Evolutionary conservation across 2,797 vertebrate genomes (phyloP), one percentile per base, ranked within the genome.

Genomic region (Crossoptilon crossoptilon): DNA sequence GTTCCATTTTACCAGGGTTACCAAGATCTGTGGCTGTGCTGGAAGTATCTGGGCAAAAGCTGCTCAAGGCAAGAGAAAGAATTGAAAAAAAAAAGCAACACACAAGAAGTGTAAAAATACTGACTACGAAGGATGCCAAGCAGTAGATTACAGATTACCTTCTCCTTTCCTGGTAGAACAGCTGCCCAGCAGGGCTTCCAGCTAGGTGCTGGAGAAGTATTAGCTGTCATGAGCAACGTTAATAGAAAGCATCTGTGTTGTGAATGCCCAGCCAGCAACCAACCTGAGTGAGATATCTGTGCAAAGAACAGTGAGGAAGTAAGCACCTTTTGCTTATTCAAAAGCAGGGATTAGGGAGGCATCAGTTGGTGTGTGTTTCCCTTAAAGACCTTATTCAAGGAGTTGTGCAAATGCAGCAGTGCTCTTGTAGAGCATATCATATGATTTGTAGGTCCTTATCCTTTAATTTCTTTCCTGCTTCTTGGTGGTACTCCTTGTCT

Each of bases 341-440:
- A 59, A 31, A 69, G 3, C 31, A 63, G 37, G 43, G 35, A 73
- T 56, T 64, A 27, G 24, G 60, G 31, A 76, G 67, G 53, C 80
- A 86, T 91, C 67, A 43, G 41, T 94, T 95, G 92, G 70, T 16
- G 79, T 69, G 41, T 78, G 10, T 76, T 91, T 90, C 44, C 19
- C 67, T 87, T 88, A 53, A 85, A 87, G 66, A 90, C 72, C 60
- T 94, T 89, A 85, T 46, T 87, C 11, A 64, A 69, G 29, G 75
- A 78, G 31, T 89, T 86, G 78, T 92, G 67, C 68, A 87, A 73
- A 78, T 16, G 37, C 29, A 66, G 56, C 58, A 62, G 8, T 62
- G 44, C 49, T 95, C 51, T 82, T 90, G 14, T 68, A 86, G 56
- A 37, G n/a, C 46, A 91, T 84, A 35, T 66, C 53, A 39, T 48